A percentile compares a stretch with the other conserved stretches of the same genome.
Conservation (phyloP, 2,113 vertebrate species). For the Melanerpes aurifrons region DNA sequence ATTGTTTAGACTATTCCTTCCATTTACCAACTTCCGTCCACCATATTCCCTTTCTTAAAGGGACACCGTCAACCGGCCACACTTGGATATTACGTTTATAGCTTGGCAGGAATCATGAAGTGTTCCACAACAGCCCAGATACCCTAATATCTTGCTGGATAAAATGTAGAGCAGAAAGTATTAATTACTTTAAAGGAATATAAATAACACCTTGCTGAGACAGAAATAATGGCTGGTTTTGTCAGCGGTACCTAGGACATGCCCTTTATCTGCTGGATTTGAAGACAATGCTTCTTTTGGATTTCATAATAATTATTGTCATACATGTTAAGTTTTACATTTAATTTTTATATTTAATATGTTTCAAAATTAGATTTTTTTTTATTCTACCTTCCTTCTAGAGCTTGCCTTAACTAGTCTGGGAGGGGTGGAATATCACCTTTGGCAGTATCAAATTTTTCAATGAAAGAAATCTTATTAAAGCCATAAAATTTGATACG, state of each 20-base stretch:
- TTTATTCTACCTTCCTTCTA: neutral
- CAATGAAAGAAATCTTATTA: neutral
- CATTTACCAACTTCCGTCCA: no score
- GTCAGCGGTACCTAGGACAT: no score
- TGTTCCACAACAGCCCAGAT: neutral
- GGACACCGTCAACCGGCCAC: no score
- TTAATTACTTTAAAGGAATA: neutral
- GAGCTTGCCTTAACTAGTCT: neutral
- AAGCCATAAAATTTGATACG: neutral
- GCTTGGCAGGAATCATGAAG: neutral
- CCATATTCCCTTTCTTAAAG: no score
- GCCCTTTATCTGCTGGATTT: neutral
- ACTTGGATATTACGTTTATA: fast-evolving
- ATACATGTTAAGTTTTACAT: neutral
- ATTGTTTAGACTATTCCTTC: no score
- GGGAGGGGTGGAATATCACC: neutral
- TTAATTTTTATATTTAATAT: neutral
- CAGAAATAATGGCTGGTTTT: neutral
- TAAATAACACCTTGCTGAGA: neutral
- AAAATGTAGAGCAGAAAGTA: neutral
- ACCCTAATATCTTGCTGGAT: neutral
- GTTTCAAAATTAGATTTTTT: neutral
- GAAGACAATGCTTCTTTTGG: neutral
- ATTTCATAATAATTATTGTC: neutral
- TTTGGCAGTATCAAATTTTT: neutral